phyloP scores from a whole-genome alignment of 2,113 vertebrate genomes.

The Crotalus viridis region DNA sequence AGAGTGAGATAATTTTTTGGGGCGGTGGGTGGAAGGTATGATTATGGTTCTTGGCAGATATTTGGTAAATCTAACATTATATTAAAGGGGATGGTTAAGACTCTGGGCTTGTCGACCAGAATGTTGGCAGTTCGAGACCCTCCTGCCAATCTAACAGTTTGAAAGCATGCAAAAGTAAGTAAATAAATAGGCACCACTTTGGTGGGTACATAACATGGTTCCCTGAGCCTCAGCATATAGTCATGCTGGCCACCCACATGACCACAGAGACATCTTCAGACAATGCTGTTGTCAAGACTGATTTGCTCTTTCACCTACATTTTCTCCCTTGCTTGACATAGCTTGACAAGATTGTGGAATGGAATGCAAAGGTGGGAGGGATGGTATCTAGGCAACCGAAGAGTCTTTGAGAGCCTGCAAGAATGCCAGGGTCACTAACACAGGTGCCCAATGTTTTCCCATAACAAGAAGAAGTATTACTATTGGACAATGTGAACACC shows the following conservation, averaged over 20 bases:
- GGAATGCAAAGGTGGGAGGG: too few species aligned
- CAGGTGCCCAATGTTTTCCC: too few species aligned
- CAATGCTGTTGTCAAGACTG: background rate
- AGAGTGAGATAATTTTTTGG: slow-evolving; percentile 1
- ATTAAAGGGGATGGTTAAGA: background rate
- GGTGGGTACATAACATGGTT: background rate
- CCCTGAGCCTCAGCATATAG: background rate
- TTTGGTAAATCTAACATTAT: slow-evolving; percentile 19
- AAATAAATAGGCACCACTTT: background rate
- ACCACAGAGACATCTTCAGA: background rate
- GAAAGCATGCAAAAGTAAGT: background rate
- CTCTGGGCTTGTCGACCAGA: background rate
- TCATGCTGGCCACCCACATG: background rate
- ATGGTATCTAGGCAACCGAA: too few species aligned
- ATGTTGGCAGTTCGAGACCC: background rate
- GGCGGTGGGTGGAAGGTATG: background rate
- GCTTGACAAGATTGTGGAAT: too few species aligned
- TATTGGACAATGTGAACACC: too few species aligned
- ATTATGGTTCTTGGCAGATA: slow-evolving; percentile 40
- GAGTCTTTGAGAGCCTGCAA: too few species aligned
- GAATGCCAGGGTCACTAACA: too few species aligned
- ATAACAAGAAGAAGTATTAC: too few species aligned
- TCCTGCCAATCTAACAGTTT: background rate
- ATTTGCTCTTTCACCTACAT: too few species aligned
- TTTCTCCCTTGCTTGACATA: too few species aligned